phyloP scores from a whole-genome alignment of 1,140 invertebrate species.

The Eufriesea mexicana region DNA sequence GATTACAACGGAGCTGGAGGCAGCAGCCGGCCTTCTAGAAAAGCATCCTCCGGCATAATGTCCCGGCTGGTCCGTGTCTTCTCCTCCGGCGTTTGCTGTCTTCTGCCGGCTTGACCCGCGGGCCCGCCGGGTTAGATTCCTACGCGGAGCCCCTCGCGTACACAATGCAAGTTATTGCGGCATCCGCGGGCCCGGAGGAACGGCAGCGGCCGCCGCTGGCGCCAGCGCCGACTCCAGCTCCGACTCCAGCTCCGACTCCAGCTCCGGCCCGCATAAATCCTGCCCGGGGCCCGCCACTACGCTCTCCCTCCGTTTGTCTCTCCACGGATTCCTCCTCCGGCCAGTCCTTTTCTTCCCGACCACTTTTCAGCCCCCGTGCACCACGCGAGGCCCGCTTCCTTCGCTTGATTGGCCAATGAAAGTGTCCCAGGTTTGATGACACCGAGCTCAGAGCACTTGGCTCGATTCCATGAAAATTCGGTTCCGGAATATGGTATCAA shows the following conservation, averaged over 20 bases:
- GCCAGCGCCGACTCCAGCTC: slow-evolving; percentile 55
- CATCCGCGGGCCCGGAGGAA: slow-evolving; percentile 64
- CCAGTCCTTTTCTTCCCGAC: background rate
- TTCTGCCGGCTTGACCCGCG: slow-evolving; percentile 70
- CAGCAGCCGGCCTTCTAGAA: slow-evolving; percentile 51
- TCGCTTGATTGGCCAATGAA: background rate
- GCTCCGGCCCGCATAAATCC: slow-evolving; percentile 72
- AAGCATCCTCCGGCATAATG: slow-evolving; percentile 61
- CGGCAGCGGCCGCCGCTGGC: slow-evolving; percentile 66
- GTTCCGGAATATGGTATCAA: too few species aligned
- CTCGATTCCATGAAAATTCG: background rate
- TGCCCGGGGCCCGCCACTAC: slow-evolving; percentile 25
- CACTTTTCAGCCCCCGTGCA: slow-evolving; percentile 8
- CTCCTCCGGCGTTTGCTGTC: slow-evolving; percentile 54
- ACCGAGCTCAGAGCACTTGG: background rate
- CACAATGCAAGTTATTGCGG: slow-evolving; percentile 79
- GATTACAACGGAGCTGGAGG: slow-evolving; percentile 49
- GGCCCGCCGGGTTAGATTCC: slow-evolving; percentile 78
- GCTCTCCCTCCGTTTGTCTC: background rate
- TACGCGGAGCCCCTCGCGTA: slow-evolving; percentile 70
- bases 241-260: slow-evolving; percentile 57
- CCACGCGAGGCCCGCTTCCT: background rate
- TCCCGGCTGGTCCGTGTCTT: slow-evolving; percentile 50
- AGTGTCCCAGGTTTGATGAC: too few species aligned
- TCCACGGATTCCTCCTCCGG: background rate